phyloP scores from a whole-genome alignment of 2,888 invertebrate genomes.

The Nomada ferruginata region DNA sequence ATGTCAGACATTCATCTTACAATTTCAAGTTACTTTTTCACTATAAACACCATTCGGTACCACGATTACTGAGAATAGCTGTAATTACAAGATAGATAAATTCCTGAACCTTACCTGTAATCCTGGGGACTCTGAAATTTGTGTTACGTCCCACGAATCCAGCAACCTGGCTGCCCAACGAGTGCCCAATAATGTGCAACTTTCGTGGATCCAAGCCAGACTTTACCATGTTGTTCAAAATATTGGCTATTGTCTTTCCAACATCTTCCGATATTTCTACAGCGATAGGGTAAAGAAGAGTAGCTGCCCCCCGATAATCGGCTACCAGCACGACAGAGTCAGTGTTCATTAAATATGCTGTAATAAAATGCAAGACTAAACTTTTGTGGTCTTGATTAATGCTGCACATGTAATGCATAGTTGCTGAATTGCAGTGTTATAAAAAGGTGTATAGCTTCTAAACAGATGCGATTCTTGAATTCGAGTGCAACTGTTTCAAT shows the following conservation, averaged over 20 bases:
- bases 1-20: too few relatives aligned
- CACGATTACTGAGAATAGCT: too few relatives aligned
- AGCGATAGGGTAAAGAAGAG: background rate
- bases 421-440: too few relatives aligned
- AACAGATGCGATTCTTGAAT: background rate
- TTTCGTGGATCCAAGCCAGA: slow-evolving; percentile 60
- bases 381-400: background rate
- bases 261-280: slow-evolving; percentile 67
- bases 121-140: slow-evolving; percentile 67
- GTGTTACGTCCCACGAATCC: slow-evolving; percentile 67
- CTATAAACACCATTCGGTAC: slow-evolving; percentile 14
- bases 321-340: slow-evolving; percentile 83
- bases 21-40: background rate
- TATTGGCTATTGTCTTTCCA: slow-evolving; percentile 66
- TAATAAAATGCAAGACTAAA: background rate
- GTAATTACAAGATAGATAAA: too few relatives aligned
- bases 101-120: slow-evolving; percentile 68
- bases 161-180: slow-evolving; percentile 78
- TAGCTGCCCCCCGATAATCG: slow-evolving; percentile 84
- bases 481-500: background rate
- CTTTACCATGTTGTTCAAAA: slow-evolving; percentile 67
- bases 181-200: slow-evolving; percentile 77
- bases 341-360: slow-evolving; percentile 81
- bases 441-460: background rate
- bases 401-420: too few relatives aligned